These are phyloP conservation scores for Linnaemya tessellans DNA, from an alignment of 2,888 invertebrate species.

Conservation along the genomic window DNA sequence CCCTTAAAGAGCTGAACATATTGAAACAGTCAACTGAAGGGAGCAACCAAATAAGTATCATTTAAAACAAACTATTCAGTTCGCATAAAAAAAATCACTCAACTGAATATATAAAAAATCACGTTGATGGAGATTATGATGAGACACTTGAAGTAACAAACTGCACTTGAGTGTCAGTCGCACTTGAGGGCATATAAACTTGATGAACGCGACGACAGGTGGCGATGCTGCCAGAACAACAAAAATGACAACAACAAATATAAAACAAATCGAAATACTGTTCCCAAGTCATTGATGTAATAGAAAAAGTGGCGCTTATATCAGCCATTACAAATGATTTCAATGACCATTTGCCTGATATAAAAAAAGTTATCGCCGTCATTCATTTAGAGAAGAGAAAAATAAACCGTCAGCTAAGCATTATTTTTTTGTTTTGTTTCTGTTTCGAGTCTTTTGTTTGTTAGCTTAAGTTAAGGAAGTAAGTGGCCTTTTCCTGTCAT, in stretches of 20 bases:
- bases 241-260: slow-evolving; percentile 3
- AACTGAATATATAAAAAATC: slow-evolving; percentile 46
- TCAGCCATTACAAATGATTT: slow-evolving; percentile 62
- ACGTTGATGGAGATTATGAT: slow-evolving; percentile 54
- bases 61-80: slow-evolving; percentile 11
- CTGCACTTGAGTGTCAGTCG: slow-evolving; percentile 73
- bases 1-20: slow-evolving; percentile 7
- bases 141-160: slow-evolving; percentile 73
- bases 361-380: slow-evolving; percentile 61
- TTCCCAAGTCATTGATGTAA: slow-evolving; percentile 54
- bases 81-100: slow-evolving; percentile 32
- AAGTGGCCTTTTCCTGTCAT: slow-evolving; percentile 75
- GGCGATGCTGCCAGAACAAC: slow-evolving; percentile 26
- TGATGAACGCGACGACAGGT: slow-evolving; percentile 66
- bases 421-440: slow-evolving; percentile 7
- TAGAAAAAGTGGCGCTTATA: slow-evolving; percentile 68
- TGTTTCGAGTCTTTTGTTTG: slow-evolving; percentile 29
- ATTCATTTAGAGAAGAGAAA: slow-evolving; percentile 23
- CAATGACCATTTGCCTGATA: slow-evolving; percentile 65
- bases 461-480: slow-evolving; percentile 66
- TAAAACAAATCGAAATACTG: slow-evolving; percentile 31
- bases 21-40: slow-evolving; percentile 4
- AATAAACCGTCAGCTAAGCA: neutral
- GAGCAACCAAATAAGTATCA: slow-evolving; percentile 9
- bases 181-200: slow-evolving; percentile 64